phyloP scores from a whole-genome alignment of 2,888 invertebrate species.

The Protodeltote pygarga region DNA sequence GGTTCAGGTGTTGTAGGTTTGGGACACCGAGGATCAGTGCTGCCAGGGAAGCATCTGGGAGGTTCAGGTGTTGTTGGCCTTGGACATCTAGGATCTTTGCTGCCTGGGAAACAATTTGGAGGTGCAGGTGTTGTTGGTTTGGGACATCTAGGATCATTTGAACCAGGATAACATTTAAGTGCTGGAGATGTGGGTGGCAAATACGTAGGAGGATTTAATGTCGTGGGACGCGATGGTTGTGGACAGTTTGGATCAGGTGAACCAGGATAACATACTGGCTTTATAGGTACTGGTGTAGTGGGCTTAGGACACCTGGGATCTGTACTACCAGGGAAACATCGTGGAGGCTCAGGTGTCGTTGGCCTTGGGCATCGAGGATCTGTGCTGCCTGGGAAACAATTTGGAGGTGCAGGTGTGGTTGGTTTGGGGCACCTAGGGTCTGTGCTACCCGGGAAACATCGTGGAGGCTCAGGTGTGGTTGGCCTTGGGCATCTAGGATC shows the following conservation, averaged over 20 bases:
- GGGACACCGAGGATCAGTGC: conserved; percentile 49
- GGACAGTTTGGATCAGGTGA: conserved; percentile 54
- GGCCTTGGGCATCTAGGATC: conserved; percentile 57
- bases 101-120: conserved; percentile 42
- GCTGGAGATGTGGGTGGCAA: conserved; percentile 60
- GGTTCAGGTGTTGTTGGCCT: conserved; percentile 52
- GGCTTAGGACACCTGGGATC: conserved; percentile 41
- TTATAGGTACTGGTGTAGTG: conserved; percentile 35
- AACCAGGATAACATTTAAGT: conserved; percentile 55
- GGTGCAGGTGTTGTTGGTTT: conserved; percentile 48
- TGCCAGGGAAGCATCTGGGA: conserved; percentile 39
- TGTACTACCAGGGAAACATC: conserved; percentile 38
- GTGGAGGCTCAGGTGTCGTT: conserved; percentile 33
- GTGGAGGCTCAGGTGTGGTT: conserved; percentile 51
- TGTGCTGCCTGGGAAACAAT: conserved; percentile 60
- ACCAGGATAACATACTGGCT: conserved; percentile 46
- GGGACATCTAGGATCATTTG: conserved; percentile 58
- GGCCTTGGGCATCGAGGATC: conserved; percentile 69
- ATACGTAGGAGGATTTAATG: conserved; percentile 55
- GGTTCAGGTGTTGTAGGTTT: conserved; percentile 42
- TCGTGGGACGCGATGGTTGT: conserved; percentile 45
- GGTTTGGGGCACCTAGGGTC: conserved; percentile 66
- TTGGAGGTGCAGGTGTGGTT: conserved; percentile 51
- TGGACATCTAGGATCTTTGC: conserved; percentile 49
- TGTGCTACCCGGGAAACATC: conserved; percentile 58